Percentiles rank a stretch among this genome's conserved stretches.
Evolutionary conservation across 2,888 invertebrate species (phyloP).

Genomic region (Reticulitermes lucifugus): DNA sequence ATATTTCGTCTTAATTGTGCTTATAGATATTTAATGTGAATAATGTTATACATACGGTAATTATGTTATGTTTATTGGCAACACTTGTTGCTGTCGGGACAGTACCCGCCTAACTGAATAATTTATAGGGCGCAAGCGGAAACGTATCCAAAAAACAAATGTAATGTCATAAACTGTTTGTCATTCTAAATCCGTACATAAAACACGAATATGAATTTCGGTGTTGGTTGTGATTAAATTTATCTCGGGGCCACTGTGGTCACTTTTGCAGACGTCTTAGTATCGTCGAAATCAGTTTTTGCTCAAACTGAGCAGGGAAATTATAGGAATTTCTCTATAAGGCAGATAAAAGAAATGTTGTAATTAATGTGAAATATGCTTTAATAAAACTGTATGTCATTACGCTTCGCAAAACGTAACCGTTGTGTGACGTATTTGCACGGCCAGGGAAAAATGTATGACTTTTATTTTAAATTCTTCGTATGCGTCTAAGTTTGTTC

Average conservation of each 20-base stretch:
- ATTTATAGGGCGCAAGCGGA: neutral
- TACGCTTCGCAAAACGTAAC: neutral
- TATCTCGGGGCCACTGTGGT: neutral
- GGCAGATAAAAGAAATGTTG: neutral
- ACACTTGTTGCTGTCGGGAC: conserved; percentile 26
- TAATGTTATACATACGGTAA: neutral
- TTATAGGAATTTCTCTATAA: too few species aligned
- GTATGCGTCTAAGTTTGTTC: neutral
- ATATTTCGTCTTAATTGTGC: neutral
- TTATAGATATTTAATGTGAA: neutral
- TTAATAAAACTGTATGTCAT: neutral
- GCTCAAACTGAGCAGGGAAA: neutral
- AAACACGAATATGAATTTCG: neutral
- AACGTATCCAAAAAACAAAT: neutral
- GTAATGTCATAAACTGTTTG: neutral
- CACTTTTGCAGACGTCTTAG: too few species aligned
- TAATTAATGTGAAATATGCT: neutral
- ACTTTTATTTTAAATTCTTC: neutral
- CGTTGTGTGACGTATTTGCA: neutral
- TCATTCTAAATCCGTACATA: neutral
- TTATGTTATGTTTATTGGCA: neutral
- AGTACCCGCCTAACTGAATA: neutral
- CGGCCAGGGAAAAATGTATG: neutral
- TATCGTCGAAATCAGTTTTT: neutral
- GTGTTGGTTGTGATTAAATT: neutral